phyloP scores from a whole-genome alignment of 1,140 invertebrate species.

The Mya arenaria region DNA sequence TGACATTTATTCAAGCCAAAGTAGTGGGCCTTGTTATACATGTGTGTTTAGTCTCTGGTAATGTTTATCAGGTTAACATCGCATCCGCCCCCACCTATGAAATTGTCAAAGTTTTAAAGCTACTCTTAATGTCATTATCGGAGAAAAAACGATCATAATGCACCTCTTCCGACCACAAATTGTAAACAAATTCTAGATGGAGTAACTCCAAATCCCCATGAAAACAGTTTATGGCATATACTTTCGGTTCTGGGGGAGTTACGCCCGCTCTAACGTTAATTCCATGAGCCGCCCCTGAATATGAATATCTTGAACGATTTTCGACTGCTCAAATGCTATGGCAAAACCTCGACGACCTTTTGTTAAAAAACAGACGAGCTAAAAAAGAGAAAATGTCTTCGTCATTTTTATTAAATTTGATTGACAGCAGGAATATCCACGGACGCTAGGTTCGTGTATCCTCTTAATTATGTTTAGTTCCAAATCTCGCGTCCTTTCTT shows the following conservation, averaged over 20 bases:
- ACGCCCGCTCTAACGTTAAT: no score
- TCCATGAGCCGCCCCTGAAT: not conserved
- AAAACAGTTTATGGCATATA: no score
- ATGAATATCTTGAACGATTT: not conserved
- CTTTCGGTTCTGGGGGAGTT: not conserved
- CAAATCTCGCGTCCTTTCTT: slow-evolving; percentile 36
- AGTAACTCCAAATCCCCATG: no score
- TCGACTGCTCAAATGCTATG: not conserved
- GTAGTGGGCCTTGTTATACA: no score
- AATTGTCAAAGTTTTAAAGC: no score
- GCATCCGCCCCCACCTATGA: no score
- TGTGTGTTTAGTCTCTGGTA: no score
- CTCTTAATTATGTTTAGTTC: slow-evolving; percentile 20
- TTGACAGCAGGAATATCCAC: slow-evolving; percentile 38
- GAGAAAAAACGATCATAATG: no score
- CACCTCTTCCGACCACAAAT: slow-evolving; percentile 8
- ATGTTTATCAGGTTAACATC: no score
- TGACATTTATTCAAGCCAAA: no score
- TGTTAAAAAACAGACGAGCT: not conserved
- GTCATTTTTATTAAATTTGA: not conserved
- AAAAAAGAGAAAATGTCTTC: not conserved
- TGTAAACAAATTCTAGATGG: no score
- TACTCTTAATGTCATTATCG: no score
- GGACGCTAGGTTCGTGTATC: slow-evolving; percentile 18
- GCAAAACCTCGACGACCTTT: not conserved